A percentile compares a stretch with the other conserved stretches of the same genome.
phyloP scores from a whole-genome alignment of 2,888 invertebrate species.

The Cosmia pyralina region DNA sequence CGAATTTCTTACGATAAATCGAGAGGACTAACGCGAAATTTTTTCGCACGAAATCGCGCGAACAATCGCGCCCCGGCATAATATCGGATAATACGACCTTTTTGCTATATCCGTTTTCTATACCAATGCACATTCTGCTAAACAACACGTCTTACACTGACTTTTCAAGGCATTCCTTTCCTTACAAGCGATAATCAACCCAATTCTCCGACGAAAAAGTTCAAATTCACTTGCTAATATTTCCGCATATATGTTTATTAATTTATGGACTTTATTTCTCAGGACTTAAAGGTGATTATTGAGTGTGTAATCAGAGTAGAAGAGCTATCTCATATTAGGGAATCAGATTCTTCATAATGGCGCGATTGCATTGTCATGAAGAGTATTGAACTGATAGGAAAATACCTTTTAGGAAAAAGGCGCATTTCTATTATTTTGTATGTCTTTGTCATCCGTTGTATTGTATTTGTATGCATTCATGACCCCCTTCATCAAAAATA shows the following conservation, averaged over 20 bases:
- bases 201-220: conserved; percentile 23
- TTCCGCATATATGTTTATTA: conserved; percentile 16
- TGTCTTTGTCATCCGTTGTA: conserved; percentile 57
- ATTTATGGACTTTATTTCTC: conserved; percentile 47
- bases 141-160: conserved; percentile 71
- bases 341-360: conserved; percentile 85
- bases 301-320: conserved; percentile 63
- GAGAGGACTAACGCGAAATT: conserved; percentile 66
- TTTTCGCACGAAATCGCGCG: conserved; percentile 80
- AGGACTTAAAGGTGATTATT: conserved; percentile 65
- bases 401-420: conserved; percentile 79
- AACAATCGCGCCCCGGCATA: conserved; percentile 79
- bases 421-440: conserved; percentile 64
- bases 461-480: conserved; percentile 53
- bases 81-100: conserved; percentile 81
- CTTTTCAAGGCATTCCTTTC: conserved; percentile 73
- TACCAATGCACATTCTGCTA: conserved; percentile 87
- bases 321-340: conserved; percentile 81
- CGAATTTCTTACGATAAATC: conserved; percentile 67
- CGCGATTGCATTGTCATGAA: conserved; percentile 78
- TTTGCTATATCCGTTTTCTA: conserved; percentile 81
- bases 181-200: conserved; percentile 39
- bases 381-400: conserved; percentile 65
- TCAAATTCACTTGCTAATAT: conserved; percentile 21
- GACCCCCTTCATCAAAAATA: conserved; percentile 48